Percentiles rank a stretch among this genome's conserved stretches.
phyloP scores from a whole-genome alignment of 2,888 invertebrate species.

The Arctia plantaginis region DNA sequence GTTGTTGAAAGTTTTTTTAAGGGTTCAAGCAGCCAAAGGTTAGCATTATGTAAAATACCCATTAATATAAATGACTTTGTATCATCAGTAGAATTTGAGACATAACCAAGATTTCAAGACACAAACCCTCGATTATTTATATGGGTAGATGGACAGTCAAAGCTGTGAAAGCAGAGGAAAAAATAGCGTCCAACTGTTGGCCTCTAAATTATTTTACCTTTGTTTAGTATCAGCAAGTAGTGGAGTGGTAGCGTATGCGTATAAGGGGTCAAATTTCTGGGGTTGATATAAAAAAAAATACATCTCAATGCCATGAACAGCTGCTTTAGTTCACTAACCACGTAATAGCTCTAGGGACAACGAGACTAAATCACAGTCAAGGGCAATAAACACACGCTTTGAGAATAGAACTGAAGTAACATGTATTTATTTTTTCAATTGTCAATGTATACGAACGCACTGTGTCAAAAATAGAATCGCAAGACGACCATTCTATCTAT shows the following conservation, averaged over 20 bases:
- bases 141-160: no score
- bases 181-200: no score
- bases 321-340: constrained; percentile 40
- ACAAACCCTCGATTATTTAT: neutral
- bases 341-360: constrained; percentile 11
- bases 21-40: no score
- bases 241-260: no score
- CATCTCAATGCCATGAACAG: constrained; percentile 42
- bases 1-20: neutral
- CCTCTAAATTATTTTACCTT: no score
- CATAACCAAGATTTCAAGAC: neutral
- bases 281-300: constrained; percentile 27
- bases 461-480: neutral
- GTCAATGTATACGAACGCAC: neutral
- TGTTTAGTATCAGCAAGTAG: no score
- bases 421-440: constrained; percentile 1
- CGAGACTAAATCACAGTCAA: constrained; percentile 19
- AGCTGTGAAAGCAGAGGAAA: no score
- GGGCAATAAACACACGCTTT: constrained; percentile 14
- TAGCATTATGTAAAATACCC: no score
- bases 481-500: neutral
- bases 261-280: no score
- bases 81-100: neutral
- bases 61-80: neutral
- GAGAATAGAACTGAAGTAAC: constrained; percentile 3